Evolutionary conservation across 2,888 invertebrate genomes (phyloP).

Genomic region (Neoaliturus tenellus): DNA sequence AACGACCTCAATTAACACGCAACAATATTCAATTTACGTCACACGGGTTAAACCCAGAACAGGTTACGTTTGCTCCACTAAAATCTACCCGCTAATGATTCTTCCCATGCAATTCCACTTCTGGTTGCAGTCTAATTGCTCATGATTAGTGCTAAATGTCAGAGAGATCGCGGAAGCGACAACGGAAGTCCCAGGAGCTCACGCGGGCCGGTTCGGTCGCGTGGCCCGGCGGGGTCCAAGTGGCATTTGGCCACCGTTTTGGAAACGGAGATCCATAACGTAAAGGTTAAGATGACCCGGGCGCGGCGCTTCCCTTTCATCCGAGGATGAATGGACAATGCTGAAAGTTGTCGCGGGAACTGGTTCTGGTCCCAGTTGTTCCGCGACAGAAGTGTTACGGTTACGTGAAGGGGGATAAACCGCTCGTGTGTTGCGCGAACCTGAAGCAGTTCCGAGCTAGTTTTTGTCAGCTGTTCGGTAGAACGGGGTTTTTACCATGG

Average conservation of each 20-base stretch:
- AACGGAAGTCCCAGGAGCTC: background rate
- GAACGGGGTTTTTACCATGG: too few relatives aligned
- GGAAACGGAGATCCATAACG: background rate
- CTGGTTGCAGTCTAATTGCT: background rate
- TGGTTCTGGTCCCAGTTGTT: background rate
- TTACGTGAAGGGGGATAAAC: background rate
- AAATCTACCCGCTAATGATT: background rate
- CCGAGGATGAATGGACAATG: background rate
- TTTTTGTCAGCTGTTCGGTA: too few relatives aligned
- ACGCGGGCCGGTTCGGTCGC: background rate
- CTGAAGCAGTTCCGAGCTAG: too few relatives aligned
- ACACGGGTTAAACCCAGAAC: too few relatives aligned
- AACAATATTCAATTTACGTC: too few relatives aligned
- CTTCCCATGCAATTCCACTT: background rate
- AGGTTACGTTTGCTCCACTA: too few relatives aligned
- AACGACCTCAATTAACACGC: too few relatives aligned
- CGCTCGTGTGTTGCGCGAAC: background rate
- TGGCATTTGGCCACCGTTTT: constrained; percentile 22
- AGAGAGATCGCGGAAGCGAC: background rate
- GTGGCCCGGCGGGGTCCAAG: background rate
- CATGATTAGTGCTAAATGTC: background rate
- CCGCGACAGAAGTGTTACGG: constrained; percentile 11
- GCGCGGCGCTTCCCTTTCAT: background rate
- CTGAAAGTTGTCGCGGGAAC: background rate
- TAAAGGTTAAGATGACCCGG: background rate